Percentiles rank a stretch among this genome's conserved stretches.
These are phyloP conservation scores for Embiotoca jacksoni DNA, from an alignment of 2,113 vertebrate genomes.

Conservation along the genomic window DNA sequence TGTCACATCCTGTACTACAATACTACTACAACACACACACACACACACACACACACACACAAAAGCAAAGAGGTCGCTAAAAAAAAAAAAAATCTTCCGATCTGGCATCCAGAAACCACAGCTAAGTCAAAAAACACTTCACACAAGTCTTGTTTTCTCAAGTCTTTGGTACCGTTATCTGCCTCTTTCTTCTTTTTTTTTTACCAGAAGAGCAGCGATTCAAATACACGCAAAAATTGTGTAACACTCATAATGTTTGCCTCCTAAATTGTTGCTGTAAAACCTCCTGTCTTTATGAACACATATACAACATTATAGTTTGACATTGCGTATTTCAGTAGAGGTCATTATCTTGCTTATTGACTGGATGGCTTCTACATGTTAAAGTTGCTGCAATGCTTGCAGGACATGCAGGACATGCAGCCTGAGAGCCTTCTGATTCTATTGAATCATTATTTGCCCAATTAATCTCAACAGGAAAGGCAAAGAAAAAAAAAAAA, in stretches of 20 bases:
- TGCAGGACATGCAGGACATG: slow-evolving; percentile 20
- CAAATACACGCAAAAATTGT: background rate
- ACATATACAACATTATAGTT: background rate
- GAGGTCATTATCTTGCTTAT: slow-evolving; percentile 30
- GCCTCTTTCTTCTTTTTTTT: background rate
- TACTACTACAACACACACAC: too few species aligned
- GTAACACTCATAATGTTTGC: slow-evolving; percentile 3
- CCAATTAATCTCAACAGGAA: slow-evolving; percentile 1
- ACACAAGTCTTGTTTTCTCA: slow-evolving; percentile 1
- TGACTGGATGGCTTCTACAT: slow-evolving; percentile 10
- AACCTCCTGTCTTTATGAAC: background rate
- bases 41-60: slow-evolving; percentile 3
- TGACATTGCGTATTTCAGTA: slow-evolving; percentile 27
- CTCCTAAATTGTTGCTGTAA: slow-evolving; percentile 5
- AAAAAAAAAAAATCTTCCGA: background rate
- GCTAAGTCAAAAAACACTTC: background rate
- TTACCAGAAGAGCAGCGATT: slow-evolving; percentile 3
- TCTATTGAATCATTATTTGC: background rate
- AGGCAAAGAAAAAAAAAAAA: background rate
- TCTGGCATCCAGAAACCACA: slow-evolving; percentile 18
- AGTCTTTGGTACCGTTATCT: background rate
- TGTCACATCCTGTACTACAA: slow-evolving; percentile 3
- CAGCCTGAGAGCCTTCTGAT: slow-evolving; percentile 22
- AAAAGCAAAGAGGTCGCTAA: background rate
- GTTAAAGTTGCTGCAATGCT: slow-evolving; percentile 10